phyloP scores from a whole-genome alignment of 1,140 invertebrate species.

The Bombus confusus region DNA sequence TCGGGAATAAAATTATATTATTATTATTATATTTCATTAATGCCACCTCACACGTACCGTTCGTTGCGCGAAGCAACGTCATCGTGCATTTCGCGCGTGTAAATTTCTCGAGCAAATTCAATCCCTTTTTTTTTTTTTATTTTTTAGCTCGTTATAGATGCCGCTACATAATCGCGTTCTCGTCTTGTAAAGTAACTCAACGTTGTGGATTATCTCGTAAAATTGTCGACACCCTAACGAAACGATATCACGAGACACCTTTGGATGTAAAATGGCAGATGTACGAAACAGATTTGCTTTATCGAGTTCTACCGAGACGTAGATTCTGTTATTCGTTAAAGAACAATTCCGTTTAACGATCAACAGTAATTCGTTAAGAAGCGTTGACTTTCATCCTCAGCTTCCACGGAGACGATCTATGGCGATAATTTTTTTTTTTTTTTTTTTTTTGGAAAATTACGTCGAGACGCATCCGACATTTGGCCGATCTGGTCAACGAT shows the following conservation, averaged over 20 bases:
- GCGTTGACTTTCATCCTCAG: too few relatives aligned
- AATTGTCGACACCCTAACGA: too few relatives aligned
- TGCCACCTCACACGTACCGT: too few relatives aligned
- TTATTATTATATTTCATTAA: neutral
- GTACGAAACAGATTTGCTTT: too few relatives aligned
- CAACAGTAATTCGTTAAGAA: too few relatives aligned
- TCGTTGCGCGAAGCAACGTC: neutral
- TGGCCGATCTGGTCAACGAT: neutral
- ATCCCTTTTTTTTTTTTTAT: neutral
- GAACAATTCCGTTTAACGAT: too few relatives aligned
- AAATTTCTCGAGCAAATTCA: neutral
- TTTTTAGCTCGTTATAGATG: neutral
- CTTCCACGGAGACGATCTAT: too few relatives aligned
- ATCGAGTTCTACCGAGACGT: too few relatives aligned
- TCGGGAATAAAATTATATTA: neutral
- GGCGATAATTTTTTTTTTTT: neutral
- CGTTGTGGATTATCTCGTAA: too few relatives aligned
- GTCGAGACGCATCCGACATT: neutral
- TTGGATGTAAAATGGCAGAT: rapidly evolving
- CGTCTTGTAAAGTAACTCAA: neutral
- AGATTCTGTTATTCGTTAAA: too few relatives aligned
- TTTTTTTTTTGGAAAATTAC: neutral
- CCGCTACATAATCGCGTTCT: neutral
- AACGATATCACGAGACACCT: too few relatives aligned
- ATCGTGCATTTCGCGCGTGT: neutral